phyloP scores from a whole-genome alignment of 2,113 vertebrate species.

The Carassius carassius region DNA sequence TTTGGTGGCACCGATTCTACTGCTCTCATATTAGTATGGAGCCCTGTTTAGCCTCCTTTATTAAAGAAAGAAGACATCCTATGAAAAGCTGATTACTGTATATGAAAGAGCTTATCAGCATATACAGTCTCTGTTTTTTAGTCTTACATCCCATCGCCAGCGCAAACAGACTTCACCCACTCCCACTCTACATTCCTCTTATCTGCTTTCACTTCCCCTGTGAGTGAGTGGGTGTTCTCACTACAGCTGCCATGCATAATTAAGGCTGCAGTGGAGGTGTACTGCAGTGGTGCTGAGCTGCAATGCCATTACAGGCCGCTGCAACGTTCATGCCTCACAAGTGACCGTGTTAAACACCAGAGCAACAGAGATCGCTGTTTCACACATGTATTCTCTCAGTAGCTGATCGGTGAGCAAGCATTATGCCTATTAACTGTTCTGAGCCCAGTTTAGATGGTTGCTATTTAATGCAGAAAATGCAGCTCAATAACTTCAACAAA shows the following conservation, averaged over 20 bases:
- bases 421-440: not conserved
- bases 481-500: not conserved
- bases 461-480: not conserved
- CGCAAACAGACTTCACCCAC: conserved; percentile 31
- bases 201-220: conserved; percentile 42
- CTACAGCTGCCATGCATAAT: conserved; percentile 68
- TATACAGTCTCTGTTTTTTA: conserved; percentile 23
- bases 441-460: not conserved
- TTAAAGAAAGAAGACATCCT: not conserved
- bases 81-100: not conserved
- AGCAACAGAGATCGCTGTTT: not conserved
- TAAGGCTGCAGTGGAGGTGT: conserved; percentile 62
- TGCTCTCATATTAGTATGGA: not conserved
- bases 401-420: not conserved
- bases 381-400: conserved; percentile 12
- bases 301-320: conserved; percentile 19
- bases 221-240: conserved; percentile 54
- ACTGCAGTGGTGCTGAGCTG: conserved; percentile 45
- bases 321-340: not conserved
- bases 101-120: conserved; percentile 11
- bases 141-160: conserved; percentile 43
- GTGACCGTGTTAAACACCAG: not conserved
- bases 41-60: not conserved
- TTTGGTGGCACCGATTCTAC: not conserved
- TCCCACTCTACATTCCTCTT: conserved; percentile 13